These are phyloP conservation scores for Pachydiplax longipennis DNA, from an alignment of 2,888 invertebrate genomes.

Conservation along the genomic window DNA sequence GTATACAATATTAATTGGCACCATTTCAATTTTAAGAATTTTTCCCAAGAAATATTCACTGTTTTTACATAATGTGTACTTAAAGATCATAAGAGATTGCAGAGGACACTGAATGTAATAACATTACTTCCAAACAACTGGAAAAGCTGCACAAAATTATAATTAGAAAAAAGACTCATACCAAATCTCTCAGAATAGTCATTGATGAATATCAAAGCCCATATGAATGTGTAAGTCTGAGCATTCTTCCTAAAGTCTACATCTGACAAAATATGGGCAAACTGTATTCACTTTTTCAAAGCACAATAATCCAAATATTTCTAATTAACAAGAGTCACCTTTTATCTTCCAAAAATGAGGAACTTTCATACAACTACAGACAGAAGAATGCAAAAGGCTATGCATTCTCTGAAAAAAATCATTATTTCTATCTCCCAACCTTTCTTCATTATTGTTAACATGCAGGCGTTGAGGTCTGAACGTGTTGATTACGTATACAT, in stretches of 20 bases:
- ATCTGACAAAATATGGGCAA: constrained; percentile 18
- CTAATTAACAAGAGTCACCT: neutral
- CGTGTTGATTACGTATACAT: constrained; percentile 36
- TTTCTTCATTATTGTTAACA: constrained; percentile 11
- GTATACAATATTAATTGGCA: constrained; percentile 43
- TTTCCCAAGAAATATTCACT: constrained; percentile 3
- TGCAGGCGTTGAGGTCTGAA: constrained; percentile 35
- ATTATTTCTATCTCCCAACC: neutral
- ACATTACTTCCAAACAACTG: neutral
- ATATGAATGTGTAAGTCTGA: neutral
- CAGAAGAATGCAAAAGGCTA: neutral
- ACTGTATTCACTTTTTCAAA: constrained; percentile 14
- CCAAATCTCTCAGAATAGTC: neutral
- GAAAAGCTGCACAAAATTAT: constrained; percentile 9
- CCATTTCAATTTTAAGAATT: constrained; percentile 8
- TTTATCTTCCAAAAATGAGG: constrained; percentile 37
- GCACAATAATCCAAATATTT: neutral
- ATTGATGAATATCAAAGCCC: constrained; percentile 27
- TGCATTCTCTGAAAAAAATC: neutral
- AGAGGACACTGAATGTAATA: constrained; percentile 10
- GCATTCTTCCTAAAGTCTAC: constrained; percentile 15
- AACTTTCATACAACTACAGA: constrained; percentile 31
- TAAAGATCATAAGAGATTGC: neutral
- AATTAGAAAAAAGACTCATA: neutral
- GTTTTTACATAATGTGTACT: neutral